Evolutionary conservation across 2,797 vertebrate genomes (phyloP).

Genomic region (Liparis tanakae): DNA sequence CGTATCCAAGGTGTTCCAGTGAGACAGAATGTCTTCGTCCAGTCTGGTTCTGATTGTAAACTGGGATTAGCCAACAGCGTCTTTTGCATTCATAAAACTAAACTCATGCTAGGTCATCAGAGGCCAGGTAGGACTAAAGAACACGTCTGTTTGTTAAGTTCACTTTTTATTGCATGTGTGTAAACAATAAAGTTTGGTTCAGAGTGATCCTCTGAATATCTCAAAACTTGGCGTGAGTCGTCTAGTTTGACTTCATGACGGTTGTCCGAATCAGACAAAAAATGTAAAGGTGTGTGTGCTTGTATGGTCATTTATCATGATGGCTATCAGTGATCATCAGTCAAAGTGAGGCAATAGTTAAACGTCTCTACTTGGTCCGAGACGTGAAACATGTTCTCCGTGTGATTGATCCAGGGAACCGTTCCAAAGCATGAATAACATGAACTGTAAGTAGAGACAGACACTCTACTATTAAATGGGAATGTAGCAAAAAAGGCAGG

Average conservation of each 20-base stretch:
- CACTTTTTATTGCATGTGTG: slow-evolving; percentile 38
- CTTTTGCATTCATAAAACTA: slow-evolving; percentile 15
- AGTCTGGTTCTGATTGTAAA: slow-evolving; percentile 5
- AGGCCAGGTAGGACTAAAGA: background rate
- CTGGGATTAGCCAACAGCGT: slow-evolving; percentile 27
- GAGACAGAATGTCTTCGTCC: slow-evolving; percentile 26
- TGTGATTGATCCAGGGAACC: background rate
- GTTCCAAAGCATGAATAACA: background rate
- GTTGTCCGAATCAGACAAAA: slow-evolving; percentile 28
- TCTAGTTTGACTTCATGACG: slow-evolving; percentile 26
- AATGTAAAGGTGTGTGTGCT: slow-evolving; percentile 33
- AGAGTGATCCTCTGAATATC: slow-evolving; percentile 14
- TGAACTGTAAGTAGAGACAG: background rate
- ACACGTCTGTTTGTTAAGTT: slow-evolving; percentile 14
- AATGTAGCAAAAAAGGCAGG: background rate
- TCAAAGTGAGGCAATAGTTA: slow-evolving; percentile 5
- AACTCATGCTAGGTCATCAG: background rate
- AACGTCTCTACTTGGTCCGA: background rate
- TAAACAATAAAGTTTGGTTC: slow-evolving; percentile 51
- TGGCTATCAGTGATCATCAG: background rate
- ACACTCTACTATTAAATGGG: background rate
- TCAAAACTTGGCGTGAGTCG: slow-evolving; percentile 43
- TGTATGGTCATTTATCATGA: slow-evolving; percentile 32
- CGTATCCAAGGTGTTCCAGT: slow-evolving; percentile 30
- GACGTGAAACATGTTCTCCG: background rate